phyloP scores from a whole-genome alignment of 2,113 vertebrate genomes.

The Ailurus styani region DNA sequence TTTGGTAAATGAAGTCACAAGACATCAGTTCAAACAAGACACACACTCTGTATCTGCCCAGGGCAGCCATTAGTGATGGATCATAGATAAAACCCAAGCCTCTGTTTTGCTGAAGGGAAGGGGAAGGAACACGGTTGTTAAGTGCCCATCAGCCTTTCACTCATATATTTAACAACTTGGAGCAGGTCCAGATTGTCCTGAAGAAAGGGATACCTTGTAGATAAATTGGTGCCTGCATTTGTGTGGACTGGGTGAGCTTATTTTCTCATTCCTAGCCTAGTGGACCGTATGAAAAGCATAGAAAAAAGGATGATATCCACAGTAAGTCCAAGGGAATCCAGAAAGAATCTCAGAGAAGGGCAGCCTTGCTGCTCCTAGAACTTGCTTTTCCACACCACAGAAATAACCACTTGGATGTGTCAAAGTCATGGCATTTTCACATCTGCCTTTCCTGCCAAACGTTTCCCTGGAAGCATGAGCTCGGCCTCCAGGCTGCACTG shows the following conservation, averaged over 20 bases:
- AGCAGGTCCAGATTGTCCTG: background rate
- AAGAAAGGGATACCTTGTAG: background rate
- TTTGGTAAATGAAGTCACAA: background rate
- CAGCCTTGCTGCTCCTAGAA: background rate
- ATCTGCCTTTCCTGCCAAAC: accelerated
- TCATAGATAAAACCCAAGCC: background rate
- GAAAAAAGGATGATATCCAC: background rate
- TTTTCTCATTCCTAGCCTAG: background rate
- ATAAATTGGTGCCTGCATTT: background rate
- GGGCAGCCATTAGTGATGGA: background rate
- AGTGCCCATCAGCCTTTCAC: background rate
- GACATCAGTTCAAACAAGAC: background rate
- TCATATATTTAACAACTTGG: background rate
- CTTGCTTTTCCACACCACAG: background rate
- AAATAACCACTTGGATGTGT: background rate
- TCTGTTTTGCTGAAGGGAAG: background rate
- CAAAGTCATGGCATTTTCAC: background rate
- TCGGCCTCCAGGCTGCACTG: accelerated
- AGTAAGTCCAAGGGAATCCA: background rate
- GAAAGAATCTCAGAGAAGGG: background rate
- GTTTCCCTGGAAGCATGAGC: accelerated
- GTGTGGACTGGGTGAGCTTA: background rate
- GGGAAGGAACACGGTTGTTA: background rate
- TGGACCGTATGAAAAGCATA: background rate
- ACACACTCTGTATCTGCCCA: background rate